phyloP scores from a whole-genome alignment of 2,113 vertebrate genomes.

The Heliornis fulica region DNA sequence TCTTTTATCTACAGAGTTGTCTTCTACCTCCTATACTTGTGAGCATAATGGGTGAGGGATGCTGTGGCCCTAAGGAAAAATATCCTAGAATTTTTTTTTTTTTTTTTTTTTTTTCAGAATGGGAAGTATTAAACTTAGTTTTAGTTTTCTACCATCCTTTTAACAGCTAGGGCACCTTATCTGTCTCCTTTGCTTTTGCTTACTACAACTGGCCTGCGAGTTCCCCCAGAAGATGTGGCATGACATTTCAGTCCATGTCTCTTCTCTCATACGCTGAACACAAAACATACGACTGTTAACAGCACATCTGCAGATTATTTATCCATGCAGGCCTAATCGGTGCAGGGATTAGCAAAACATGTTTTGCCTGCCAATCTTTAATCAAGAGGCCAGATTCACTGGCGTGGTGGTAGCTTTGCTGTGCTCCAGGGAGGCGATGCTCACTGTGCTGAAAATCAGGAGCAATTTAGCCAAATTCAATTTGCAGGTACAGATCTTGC shows the following conservation, averaged over 20 bases:
- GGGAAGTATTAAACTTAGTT: neutral
- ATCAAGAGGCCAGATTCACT: conserved; percentile 3
- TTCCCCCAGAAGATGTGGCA: neutral
- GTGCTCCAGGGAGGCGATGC: neutral
- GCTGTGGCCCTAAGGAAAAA: neutral
- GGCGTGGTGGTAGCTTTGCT: neutral
- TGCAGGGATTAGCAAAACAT: conserved; percentile 16
- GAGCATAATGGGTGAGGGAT: neutral
- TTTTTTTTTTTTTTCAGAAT: neutral
- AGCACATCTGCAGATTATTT: conserved; percentile 13
- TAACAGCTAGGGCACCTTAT: neutral
- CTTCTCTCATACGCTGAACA: neutral
- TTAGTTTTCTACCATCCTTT: neutral
- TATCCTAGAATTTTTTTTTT: neutral
- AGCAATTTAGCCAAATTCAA: conserved; percentile 19
- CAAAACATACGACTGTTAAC: neutral
- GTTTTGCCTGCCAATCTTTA: conserved; percentile 32
- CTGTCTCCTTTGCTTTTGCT: neutral
- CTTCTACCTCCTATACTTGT: neutral
- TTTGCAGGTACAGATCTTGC: conserved; percentile 26
- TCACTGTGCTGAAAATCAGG: conserved; percentile 22
- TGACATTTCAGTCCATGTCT: neutral
- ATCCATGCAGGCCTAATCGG: neutral
- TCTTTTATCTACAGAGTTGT: neutral
- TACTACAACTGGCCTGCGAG: neutral